A percentile compares a stretch with the other conserved stretches of the same genome.
phyloP scores from a whole-genome alignment of 37 sponge, comb jelly and placozoan species.

The Hormiphora californensis region DNA sequence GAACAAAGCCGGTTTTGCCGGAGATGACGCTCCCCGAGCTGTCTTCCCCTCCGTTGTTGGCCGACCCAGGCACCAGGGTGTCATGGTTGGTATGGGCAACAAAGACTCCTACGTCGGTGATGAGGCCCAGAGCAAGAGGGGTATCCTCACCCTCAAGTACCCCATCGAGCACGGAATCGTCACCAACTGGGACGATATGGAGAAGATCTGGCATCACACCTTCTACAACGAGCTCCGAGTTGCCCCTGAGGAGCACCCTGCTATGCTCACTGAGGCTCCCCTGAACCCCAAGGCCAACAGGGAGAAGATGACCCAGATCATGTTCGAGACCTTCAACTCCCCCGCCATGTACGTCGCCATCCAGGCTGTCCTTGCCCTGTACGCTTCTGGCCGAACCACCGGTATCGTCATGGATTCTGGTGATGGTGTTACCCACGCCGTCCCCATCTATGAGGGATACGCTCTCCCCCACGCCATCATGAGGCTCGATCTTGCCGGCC shows the following conservation, averaged over 20 bases:
- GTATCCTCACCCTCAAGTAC: slow-evolving; percentile 71
- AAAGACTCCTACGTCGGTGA: slow-evolving; percentile 72
- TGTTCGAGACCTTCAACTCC: slow-evolving; percentile 78
- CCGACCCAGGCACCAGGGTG: slow-evolving; percentile 67
- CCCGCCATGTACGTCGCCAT: slow-evolving; percentile 74
- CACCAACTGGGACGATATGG: slow-evolving; percentile 75
- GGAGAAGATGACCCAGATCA: slow-evolving; percentile 80
- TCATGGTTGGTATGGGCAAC: slow-evolving; percentile 71
- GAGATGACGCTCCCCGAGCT: slow-evolving; percentile 70
- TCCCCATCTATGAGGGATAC: slow-evolving; percentile 75
- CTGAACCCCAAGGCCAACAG: slow-evolving; percentile 75
- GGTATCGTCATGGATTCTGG: slow-evolving; percentile 74
- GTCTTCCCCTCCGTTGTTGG: slow-evolving; percentile 67
- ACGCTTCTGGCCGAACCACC: slow-evolving; percentile 74
- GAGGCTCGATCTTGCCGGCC: slow-evolving; percentile 70
- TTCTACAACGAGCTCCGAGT: slow-evolving; percentile 76
- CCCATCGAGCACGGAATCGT: slow-evolving; percentile 75
- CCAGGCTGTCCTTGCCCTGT: slow-evolving; percentile 74
- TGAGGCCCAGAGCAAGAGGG: slow-evolving; percentile 71
- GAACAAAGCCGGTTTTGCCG: slow-evolving; percentile 73
- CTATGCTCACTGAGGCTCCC: slow-evolving; percentile 69
- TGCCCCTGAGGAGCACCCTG: slow-evolving; percentile 75
- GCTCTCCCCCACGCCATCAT: slow-evolving; percentile 75
- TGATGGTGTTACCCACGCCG: slow-evolving; percentile 71
- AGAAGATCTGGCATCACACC: slow-evolving; percentile 81